These are phyloP conservation scores for Strongylocentrotus purpuratus DNA, from an alignment of 35 echinoderm and acorn worm genomes.

Conservation along the genomic window DNA sequence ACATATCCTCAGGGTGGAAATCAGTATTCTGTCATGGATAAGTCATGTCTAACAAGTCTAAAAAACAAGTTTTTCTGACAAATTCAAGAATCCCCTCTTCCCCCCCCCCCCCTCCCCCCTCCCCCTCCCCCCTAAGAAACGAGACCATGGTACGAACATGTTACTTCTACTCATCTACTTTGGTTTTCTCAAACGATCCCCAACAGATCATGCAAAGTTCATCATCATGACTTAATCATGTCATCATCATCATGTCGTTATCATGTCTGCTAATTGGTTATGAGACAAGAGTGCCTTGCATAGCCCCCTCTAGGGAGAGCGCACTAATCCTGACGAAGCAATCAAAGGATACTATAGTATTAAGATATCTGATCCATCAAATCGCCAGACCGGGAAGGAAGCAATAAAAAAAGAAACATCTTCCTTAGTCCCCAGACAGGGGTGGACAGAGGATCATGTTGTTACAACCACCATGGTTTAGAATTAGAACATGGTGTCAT, in stretches of 20 bases:
- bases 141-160: background rate
- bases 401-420: background rate
- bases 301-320: background rate
- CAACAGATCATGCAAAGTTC: background rate
- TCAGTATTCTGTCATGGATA: conserved; percentile 17
- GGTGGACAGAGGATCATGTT: background rate
- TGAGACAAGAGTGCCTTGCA: background rate
- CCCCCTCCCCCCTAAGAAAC: background rate
- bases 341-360: background rate
- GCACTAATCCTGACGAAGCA: background rate
- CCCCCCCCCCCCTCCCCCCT: too few relatives aligned
- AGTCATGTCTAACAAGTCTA: background rate
- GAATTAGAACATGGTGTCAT: background rate
- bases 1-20: background rate
- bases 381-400: background rate
- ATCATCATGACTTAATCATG: background rate
- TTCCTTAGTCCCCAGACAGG: background rate
- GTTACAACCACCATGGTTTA: background rate
- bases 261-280: background rate
- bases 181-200: background rate
- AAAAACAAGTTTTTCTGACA: background rate
- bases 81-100: background rate
- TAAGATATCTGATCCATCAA: background rate
- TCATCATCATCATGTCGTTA: background rate
- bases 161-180: background rate